Conservation (phyloP, 1,140 invertebrate genomes). For the Schlechtendalia chinensis region DNA sequence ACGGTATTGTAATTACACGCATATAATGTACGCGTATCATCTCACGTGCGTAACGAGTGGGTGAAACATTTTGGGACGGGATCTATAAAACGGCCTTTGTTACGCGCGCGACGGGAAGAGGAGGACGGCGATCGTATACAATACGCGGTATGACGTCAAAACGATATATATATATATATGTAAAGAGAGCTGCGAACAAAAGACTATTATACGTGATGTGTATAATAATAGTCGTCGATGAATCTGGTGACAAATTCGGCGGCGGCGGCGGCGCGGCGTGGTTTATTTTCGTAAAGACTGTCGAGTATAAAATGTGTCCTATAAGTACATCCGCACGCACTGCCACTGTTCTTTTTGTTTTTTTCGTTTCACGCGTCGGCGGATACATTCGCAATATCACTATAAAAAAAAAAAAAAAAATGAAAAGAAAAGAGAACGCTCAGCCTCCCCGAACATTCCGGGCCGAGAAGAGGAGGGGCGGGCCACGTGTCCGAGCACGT, state of each 20-base stretch:
- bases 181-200: neutral
- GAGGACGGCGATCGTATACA: neutral
- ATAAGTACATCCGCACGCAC: neutral
- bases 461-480: neutral
- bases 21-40: neutral
- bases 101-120: neutral
- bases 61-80: too few relatives aligned
- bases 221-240: neutral
- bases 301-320: neutral
- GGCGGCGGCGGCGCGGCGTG: too few relatives aligned
- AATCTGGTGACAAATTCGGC: slow-evolving; percentile 2
- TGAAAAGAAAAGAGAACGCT: neutral
- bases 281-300: slow-evolving; percentile 3
- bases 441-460: neutral
- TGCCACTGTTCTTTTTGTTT: neutral
- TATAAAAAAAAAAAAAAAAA: too few relatives aligned
- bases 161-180: neutral
- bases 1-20: neutral
- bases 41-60: neutral
- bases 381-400: slow-evolving; percentile 25
- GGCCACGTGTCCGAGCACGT: slow-evolving; percentile 37
- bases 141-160: slow-evolving; percentile 3
- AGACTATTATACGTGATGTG: neutral
- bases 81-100: neutral
- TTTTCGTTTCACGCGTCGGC: slow-evolving; percentile 10